Percentiles rank a stretch among this genome's conserved stretches.
Conservation (phyloP, 2,888 invertebrate genomes). For the Macrosoma leucophasiata region DNA sequence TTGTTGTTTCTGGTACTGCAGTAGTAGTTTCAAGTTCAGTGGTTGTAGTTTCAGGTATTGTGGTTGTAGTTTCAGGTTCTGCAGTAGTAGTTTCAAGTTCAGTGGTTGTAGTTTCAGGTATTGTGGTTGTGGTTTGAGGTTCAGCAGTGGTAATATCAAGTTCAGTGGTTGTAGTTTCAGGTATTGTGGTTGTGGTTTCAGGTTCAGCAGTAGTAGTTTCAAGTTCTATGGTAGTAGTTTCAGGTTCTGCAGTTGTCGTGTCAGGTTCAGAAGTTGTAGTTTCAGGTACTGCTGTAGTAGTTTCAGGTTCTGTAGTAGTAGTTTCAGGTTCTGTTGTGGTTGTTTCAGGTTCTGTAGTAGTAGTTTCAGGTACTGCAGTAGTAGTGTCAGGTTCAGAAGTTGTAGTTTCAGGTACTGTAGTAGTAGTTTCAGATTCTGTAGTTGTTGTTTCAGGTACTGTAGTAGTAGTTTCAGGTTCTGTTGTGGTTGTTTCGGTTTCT, state of each 20-base stretch:
- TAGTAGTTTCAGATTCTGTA: too few relatives aligned
- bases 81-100: too few relatives aligned
- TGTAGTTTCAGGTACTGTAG: constrained; percentile 1
- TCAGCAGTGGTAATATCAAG: constrained; percentile 2
- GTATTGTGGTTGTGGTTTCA: neutral
- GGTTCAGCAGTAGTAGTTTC: constrained; percentile 17
- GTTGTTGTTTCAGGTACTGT: constrained; percentile 6
- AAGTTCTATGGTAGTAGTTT: constrained; percentile 7
- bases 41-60: neutral
- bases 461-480: constrained; percentile 8
- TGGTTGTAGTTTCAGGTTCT: constrained; percentile 1
- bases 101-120: too few relatives aligned
- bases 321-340: constrained; percentile 4
- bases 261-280: constrained; percentile 9
- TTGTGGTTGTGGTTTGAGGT: too few relatives aligned
- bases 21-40: constrained; percentile 6
- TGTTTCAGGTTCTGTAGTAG: neutral
- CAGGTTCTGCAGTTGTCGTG: too few relatives aligned
- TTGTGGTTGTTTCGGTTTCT: constrained; percentile 11
- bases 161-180: neutral
- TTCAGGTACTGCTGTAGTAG: constrained; percentile 7
- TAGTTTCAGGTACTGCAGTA: too few relatives aligned
- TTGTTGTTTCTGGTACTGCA: constrained; percentile 9
- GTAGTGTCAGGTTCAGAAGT: too few relatives aligned
- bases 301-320: constrained; percentile 5